Evolutionary conservation across 1,140 invertebrate genomes (phyloP), one percentile per base, ranked within the genome.

Genomic region (Brachionus paranguensis): DNA sequence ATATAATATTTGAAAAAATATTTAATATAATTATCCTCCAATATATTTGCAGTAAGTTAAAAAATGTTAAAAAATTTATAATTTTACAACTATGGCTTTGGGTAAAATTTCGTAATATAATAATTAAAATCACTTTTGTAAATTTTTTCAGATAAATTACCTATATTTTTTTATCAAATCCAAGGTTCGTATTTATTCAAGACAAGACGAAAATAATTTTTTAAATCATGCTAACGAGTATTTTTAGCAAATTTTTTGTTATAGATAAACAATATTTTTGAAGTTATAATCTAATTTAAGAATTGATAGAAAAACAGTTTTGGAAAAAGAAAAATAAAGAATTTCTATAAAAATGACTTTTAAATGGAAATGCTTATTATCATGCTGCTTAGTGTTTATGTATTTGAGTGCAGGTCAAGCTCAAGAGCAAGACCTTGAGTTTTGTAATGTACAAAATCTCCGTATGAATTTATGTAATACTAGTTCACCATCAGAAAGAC

Each of bases 401-500:
- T 20, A 43, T 20, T 72, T 43, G 14, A 43, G 17, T 41, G 6
- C n/a, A 72, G 20, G 12, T 20, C 17, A 43, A 7, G 7, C 33
- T 10, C 68, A 72, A 33, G 14, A 33, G 7, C 68, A 72, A 43
- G 68, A 72, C 37, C 37, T 72, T 43, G 33, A 41, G 8, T 79
- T 79, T 79, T 79, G 76, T 41, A 3, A 79, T 20, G 29, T 79
- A 33, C 17, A 79, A 33, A 79, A 79, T 24, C 17, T 79, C 2
- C 76, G 76, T 79, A 53, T 3, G 24, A 14, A 41, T 20, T 37
- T 29, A n/a, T n/a, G n/a, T n/a, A n/a, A n/a, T n/a, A n/a, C n/a
- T n/a, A n/a, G n/a, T n/a, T n/a, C n/a, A n/a, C n/a, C n/a, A n/a
- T n/a, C n/a, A n/a, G n/a, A n/a, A n/a, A n/a, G n/a, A n/a, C n/a